A percentile compares a stretch with the other conserved stretches of the same genome.
Evolutionary conservation across 2,888 invertebrate species (phyloP).

Genomic region (Lepidochitona cinerea): DNA sequence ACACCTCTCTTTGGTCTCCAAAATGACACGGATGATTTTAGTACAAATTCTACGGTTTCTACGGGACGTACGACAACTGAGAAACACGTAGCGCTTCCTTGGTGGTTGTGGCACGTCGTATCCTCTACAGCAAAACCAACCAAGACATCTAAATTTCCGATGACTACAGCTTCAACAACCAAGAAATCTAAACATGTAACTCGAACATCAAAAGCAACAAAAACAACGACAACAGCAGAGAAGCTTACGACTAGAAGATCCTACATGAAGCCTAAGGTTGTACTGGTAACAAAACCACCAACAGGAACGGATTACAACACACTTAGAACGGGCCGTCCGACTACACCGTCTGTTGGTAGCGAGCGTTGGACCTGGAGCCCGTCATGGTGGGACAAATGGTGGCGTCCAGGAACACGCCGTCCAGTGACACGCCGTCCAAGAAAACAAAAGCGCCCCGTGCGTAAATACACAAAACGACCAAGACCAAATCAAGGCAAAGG

Average conservation of each 20-base stretch:
- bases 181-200: background rate
- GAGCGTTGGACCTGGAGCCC: constrained; percentile 3
- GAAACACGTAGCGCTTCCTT: constrained; percentile 17
- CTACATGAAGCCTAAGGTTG: background rate
- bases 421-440: background rate
- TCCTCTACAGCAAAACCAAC: constrained; percentile 7
- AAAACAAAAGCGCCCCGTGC: background rate
- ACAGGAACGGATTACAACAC: background rate
- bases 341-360: background rate
- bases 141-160: background rate
- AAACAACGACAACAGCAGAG: background rate
- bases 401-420: background rate
- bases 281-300: background rate
- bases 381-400: background rate
- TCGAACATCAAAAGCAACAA: background rate
- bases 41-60: no score
- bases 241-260: background rate
- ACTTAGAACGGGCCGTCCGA: no score
- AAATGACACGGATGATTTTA: no score
- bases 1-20: no score
- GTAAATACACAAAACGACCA: background rate
- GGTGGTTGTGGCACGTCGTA: constrained; percentile 25
- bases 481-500: background rate
- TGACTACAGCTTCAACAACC: background rate
- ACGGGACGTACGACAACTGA: background rate